A percentile compares a stretch with the other conserved stretches of the same genome.
These are phyloP conservation scores for Cichladusa arquata DNA, from an alignment of 2,113 vertebrate species.

Conservation along the genomic window DNA sequence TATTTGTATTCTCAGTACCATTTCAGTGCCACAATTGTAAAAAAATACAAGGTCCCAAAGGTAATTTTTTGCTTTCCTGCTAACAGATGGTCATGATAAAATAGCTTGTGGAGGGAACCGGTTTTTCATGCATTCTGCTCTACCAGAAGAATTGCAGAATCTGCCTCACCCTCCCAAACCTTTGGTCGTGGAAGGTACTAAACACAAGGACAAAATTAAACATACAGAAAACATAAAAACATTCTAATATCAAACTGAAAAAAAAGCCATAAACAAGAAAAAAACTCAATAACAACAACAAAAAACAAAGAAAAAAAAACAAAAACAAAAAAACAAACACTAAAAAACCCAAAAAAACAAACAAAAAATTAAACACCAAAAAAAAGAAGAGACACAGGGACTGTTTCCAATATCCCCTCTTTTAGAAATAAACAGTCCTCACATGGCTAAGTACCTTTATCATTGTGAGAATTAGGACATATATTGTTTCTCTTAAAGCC, in stretches of 20 bases:
- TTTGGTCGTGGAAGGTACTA: neutral
- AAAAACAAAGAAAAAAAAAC: too few relatives aligned
- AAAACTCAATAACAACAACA: neutral
- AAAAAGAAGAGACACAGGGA: rapidly evolving
- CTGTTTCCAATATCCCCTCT: neutral
- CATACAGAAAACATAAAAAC: too few relatives aligned
- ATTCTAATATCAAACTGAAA: neutral
- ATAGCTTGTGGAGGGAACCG: neutral
- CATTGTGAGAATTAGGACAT: neutral
- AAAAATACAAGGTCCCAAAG: neutral
- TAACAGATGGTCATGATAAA: neutral
- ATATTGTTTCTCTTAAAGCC: neutral
- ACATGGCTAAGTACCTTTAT: neutral
- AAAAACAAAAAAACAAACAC: too few relatives aligned
- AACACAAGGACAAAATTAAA: neutral
- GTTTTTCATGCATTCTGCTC: neutral
- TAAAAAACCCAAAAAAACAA: neutral
- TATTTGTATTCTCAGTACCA: neutral
- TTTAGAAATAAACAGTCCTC: neutral
- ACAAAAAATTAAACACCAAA: too few relatives aligned
- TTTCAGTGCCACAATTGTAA: neutral
- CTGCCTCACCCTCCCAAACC: neutral
- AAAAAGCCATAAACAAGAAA: neutral
- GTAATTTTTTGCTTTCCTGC: neutral
- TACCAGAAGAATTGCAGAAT: neutral